Conservation (phyloP, 2,888 invertebrate genomes). For the Trilocha varians region DNA sequence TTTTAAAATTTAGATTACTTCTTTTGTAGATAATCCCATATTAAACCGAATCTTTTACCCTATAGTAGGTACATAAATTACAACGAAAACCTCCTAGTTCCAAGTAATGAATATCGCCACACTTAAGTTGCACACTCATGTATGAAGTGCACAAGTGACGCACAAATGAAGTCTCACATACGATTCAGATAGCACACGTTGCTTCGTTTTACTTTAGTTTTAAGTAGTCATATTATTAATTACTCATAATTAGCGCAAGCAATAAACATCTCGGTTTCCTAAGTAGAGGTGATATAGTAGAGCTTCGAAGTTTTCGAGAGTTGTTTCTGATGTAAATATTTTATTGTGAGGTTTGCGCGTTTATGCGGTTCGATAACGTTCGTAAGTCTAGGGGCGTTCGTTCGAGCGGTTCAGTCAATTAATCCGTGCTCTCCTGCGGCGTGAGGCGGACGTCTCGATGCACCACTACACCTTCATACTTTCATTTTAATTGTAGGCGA, state of each 20-base stretch:
- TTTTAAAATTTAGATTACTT: neutral
- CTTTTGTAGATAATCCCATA: neutral
- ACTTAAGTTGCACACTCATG: constrained; percentile 1
- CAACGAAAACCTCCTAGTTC: neutral
- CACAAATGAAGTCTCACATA: constrained; percentile 58
- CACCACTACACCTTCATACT: constrained; percentile 60
- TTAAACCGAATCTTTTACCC: neutral
- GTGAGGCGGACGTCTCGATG: constrained; percentile 41
- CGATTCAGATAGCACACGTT: constrained; percentile 57
- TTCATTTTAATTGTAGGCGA: constrained; percentile 66
- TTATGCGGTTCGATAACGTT: constrained; percentile 48
- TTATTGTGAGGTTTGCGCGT: constrained; percentile 58
- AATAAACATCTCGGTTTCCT: constrained; percentile 61
- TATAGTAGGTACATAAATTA: neutral
- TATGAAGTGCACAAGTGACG: constrained; percentile 39
- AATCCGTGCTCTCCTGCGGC: constrained; percentile 47
- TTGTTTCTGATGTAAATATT: constrained; percentile 64
- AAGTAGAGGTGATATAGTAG: constrained; percentile 67
- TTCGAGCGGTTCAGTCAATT: constrained; percentile 64
- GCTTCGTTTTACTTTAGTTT: constrained; percentile 66
- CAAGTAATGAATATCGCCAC: constrained; percentile 1
- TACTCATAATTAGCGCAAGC: constrained; percentile 56
- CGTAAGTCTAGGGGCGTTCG: constrained; percentile 36
- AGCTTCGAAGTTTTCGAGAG: constrained; percentile 60
- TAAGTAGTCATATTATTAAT: constrained; percentile 60